Evolutionary conservation across 2,113 vertebrate species (phyloP).

Genomic region (Galeopterus variegatus): DNA sequence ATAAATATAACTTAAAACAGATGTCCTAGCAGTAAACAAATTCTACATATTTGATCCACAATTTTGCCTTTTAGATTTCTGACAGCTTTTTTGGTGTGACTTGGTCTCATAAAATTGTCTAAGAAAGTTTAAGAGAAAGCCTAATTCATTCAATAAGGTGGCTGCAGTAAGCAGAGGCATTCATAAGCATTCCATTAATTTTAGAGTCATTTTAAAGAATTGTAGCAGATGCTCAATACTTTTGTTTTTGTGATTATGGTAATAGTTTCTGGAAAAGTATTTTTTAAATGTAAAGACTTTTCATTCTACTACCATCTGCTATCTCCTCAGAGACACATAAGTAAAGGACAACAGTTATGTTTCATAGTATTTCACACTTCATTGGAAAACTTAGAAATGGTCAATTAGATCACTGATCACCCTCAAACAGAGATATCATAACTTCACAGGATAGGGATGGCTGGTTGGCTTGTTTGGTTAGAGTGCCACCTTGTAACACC

Average conservation of each 20-base stretch:
- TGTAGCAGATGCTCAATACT: not conserved
- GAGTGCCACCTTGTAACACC: no score
- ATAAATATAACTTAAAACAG: slow-evolving; percentile 9
- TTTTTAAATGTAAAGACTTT: slow-evolving; percentile 55
- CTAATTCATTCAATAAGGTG: slow-evolving; percentile 1
- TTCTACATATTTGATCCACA: slow-evolving; percentile 32
- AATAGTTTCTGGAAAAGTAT: slow-evolving; percentile 24
- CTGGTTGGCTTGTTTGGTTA: no score
- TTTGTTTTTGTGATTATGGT: slow-evolving; percentile 42
- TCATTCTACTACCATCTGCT: not conserved
- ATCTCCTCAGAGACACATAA: slow-evolving; percentile 30
- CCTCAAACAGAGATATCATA: slow-evolving; percentile 30
- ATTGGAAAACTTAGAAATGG: slow-evolving; percentile 39
- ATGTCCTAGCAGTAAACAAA: not conserved
- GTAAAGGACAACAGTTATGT: slow-evolving; percentile 34
- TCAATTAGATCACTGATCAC: not conserved
- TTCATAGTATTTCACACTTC: not conserved
- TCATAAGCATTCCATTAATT: slow-evolving; percentile 57
- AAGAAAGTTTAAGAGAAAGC: slow-evolving; percentile 39
- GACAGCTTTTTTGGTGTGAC: not conserved
- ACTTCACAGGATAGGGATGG: not conserved
- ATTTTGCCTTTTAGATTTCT: slow-evolving; percentile 56
- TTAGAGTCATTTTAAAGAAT: slow-evolving; percentile 5
- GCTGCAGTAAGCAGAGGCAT: not conserved
- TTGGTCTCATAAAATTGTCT: slow-evolving; percentile 1